Base-by-base conservation (phyloP, 2,113 vertebrate genomes). In the Tor tambroides region DNA sequence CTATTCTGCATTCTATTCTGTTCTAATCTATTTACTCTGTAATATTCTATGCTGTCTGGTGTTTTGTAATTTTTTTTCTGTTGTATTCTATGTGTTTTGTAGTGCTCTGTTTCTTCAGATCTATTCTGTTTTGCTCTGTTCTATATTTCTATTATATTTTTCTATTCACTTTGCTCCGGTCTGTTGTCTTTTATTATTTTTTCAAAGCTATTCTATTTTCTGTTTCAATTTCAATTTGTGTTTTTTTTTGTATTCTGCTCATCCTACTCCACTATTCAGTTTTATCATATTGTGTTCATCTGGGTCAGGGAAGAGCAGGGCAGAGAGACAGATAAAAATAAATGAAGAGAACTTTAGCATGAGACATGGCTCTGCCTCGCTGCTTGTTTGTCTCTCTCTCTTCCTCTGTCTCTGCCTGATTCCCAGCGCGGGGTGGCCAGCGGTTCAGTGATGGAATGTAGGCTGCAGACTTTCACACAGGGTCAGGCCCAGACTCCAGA, bases 381-480 rank as follows among this genome's bases (percentile, higher is more conserved):
- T 83, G 32, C 49, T 51, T 77, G 76, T 89, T 87, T 83, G 72
- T 76, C 14, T 83, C 38, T 75, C 85, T 83, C 80, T 75, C 86
- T 75, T 65, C 30, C 69, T 86, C 75, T 51, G 41, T 71, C 51
- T 71, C 23, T 56, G 61, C 67, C 43, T 54, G 54, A 95, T 97
- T 97, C 96, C 95, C 96, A 96, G 96, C 95, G 89, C 90, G 85
- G 94, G 93, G 93, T 94, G 96, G 96, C 95, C 95, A 95, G 93
- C 94, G 94, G 95, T 96, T 95, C 96, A 95, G 93, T 93, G 94
- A 94, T 96, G 96, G 96, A 97, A 97, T 96, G 94, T 93, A 92
- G 93, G 93, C 90, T 92, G 92, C 91, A 88, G 89, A 91, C 95
- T 95, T 95, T 95, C 96, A 93, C 94, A 94, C 94, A 94, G 94